Evolutionary conservation across 2,888 invertebrate species (phyloP).

Genomic region (Geophilus truncorum): DNA sequence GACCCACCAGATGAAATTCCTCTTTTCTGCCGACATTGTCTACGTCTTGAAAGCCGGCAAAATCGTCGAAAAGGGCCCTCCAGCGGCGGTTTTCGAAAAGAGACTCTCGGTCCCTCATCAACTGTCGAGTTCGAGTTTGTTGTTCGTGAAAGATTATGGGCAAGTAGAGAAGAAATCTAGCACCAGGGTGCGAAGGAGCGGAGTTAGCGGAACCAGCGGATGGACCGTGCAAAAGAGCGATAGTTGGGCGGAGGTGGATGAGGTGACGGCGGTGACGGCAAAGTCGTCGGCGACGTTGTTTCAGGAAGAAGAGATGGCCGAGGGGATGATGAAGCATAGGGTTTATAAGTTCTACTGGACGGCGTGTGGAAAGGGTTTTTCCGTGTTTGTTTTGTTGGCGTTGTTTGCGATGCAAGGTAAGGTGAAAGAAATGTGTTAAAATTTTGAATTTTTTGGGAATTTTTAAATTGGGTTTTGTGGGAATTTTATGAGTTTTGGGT

Average conservation of each 20-base stretch:
- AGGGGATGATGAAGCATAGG: constrained; percentile 60
- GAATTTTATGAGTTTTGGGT: neutral
- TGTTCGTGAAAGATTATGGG: neutral
- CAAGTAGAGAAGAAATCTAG: no score
- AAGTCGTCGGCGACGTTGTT: neutral
- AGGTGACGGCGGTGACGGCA: no score
- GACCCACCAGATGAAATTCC: constrained; percentile 70
- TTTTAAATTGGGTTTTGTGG: no score
- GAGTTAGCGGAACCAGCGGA: no score
- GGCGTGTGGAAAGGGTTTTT: constrained; percentile 68
- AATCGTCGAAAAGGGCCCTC: constrained; percentile 58
- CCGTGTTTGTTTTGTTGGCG: constrained; percentile 59
- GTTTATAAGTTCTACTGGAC: constrained; percentile 76
- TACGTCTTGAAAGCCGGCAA: constrained; percentile 64
- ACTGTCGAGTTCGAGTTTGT: neutral
- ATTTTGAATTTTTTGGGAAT: no score
- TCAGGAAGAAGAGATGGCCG: constrained; percentile 56
- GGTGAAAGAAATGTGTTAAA: no score
- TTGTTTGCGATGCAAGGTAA: constrained; percentile 77
- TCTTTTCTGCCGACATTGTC: constrained; percentile 66
- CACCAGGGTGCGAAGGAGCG: no score
- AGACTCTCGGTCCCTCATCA: neutral
- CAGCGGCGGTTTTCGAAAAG: neutral
- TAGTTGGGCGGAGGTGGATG: no score
- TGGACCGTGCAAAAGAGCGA: no score